Evolutionary conservation across 1,140 invertebrate species (phyloP).

Genomic region (Meloidogyne hapla): DNA sequence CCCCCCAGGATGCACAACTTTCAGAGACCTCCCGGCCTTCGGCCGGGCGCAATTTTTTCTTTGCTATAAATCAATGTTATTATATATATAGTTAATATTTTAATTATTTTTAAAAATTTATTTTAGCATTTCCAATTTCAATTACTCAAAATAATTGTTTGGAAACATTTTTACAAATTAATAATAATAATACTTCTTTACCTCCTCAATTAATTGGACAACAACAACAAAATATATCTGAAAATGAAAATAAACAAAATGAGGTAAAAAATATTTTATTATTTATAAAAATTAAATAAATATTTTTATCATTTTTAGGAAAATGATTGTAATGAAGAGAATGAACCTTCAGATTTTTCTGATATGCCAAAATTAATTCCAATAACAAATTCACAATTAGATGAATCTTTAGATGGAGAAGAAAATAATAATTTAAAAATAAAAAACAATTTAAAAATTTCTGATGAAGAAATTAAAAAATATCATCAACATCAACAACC

Average conservation of each 20-base stretch:
- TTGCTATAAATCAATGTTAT: no score
- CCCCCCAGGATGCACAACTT: no score
- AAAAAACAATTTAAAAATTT: not conserved
- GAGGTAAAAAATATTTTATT: not conserved
- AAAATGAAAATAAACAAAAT: not conserved
- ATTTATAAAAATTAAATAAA: no score
- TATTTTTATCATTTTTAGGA: no score
- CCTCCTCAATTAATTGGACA: constrained; percentile 22
- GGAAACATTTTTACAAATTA: not conserved
- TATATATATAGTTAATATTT: no score
- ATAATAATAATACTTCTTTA: not conserved
- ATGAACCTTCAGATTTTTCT: constrained; percentile 44
- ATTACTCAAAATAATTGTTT: constrained; percentile 11
- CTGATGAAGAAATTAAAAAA: not conserved
- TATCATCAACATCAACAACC: not conserved
- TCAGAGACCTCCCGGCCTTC: no score
- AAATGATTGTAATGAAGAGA: not conserved
- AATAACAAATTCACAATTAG: constrained; percentile 28
- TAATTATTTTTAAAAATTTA: not conserved
- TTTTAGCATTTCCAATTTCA: not conserved
- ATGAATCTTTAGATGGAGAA: constrained; percentile 2
- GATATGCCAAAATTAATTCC: constrained; percentile 51
- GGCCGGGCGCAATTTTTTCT: no score
- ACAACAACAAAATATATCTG: not conserved
- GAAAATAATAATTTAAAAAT: not conserved